phyloP scores from a whole-genome alignment of 2,797 vertebrate species.

The Pteronotus mesoamericanus region DNA sequence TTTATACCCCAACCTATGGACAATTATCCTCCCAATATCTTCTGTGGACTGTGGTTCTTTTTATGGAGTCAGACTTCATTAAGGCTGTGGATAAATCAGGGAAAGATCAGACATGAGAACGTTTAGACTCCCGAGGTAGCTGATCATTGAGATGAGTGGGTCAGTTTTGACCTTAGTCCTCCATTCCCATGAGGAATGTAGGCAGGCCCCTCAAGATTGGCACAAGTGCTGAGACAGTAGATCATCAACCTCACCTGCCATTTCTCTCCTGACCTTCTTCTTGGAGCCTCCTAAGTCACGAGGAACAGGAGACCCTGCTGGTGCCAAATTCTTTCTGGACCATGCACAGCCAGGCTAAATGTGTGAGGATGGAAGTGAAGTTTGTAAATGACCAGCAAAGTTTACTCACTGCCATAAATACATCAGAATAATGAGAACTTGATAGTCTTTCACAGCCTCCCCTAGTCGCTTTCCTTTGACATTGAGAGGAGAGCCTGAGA shows the following conservation, averaged over 20 bases:
- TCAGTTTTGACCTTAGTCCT: not conserved
- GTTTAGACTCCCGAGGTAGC: not conserved
- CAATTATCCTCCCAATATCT: not conserved
- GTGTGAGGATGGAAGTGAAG: not conserved
- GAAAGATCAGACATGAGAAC: not conserved
- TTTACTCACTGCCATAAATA: conserved; percentile 39
- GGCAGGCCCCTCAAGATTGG: not conserved
- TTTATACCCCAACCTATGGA: not conserved
- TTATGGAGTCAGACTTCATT: not conserved
- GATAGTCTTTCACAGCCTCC: not conserved
- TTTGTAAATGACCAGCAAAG: not conserved
- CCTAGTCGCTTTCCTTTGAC: not conserved
- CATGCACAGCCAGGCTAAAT: not conserved
- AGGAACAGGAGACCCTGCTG: not conserved
- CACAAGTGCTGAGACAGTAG: not conserved
- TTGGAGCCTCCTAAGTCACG: not conserved
- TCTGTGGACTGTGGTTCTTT: not conserved
- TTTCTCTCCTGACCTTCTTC: not conserved
- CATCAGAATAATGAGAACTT: conserved; percentile 32
- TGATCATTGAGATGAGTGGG: not conserved
- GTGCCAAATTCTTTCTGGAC: not conserved
- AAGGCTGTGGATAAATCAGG: not conserved
- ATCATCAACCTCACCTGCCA: not conserved
- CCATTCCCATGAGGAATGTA: not conserved
- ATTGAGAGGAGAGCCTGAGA: not conserved